Conservation (phyloP, 1,140 invertebrate genomes). For the Cydia splendana region DNA sequence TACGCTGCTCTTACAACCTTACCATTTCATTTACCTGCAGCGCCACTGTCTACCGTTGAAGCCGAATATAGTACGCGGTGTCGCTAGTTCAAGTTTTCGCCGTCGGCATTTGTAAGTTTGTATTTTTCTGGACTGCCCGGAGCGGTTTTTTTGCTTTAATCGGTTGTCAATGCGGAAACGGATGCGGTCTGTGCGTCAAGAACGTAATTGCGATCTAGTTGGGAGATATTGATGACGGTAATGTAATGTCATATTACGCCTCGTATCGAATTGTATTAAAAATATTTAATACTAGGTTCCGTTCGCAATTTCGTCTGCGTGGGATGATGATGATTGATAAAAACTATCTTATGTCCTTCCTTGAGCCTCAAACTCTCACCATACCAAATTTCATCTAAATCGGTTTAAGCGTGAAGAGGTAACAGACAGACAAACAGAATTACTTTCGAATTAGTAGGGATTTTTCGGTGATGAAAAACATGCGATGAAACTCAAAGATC, state of each 20-base stretch:
- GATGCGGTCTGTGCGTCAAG: conserved; percentile 18
- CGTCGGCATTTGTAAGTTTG: not conserved
- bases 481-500: too few relatives aligned
- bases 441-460: too few relatives aligned
- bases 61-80: not conserved
- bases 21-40: not conserved
- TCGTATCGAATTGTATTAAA: not conserved
- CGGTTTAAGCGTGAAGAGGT: too few relatives aligned
- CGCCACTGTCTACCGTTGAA: not conserved
- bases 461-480: too few relatives aligned
- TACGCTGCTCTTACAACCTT: not conserved
- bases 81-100: not conserved
- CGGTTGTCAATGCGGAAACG: conserved; percentile 22
- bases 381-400: too few relatives aligned
- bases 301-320: too few relatives aligned
- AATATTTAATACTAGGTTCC: not conserved
- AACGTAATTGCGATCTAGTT: conserved; percentile 8
- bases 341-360: too few relatives aligned
- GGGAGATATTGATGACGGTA: conserved; percentile 3
- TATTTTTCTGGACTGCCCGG: not conserved
- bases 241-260: not conserved
- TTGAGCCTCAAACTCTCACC: too few relatives aligned
- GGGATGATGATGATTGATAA: too few relatives aligned
- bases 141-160: conserved; percentile 23
- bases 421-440: too few relatives aligned